These are phyloP conservation scores for Dastarcus helophoroides DNA, from an alignment of 2,888 invertebrate genomes.

Conservation along the genomic window DNA sequence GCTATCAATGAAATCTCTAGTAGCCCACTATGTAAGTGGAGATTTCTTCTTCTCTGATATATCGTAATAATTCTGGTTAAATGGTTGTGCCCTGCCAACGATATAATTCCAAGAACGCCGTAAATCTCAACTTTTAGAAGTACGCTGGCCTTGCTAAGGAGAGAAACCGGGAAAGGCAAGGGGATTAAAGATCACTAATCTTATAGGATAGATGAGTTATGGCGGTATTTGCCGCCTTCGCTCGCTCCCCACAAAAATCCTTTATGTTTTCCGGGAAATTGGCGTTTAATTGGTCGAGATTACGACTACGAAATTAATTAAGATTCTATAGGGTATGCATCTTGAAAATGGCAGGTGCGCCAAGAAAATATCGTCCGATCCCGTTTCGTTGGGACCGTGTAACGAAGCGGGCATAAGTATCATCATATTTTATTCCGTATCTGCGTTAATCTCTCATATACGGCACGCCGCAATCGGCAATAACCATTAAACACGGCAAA, in stretches of 20 bases:
- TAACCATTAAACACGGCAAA: constrained; percentile 35
- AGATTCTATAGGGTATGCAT: constrained; percentile 39
- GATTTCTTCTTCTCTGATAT: constrained; percentile 32
- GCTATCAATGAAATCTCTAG: too few species aligned
- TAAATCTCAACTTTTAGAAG: constrained; percentile 63
- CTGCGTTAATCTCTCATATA: constrained; percentile 32
- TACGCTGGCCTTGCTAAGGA: constrained; percentile 36
- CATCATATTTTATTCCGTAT: constrained; percentile 32
- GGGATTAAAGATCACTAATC: constrained; percentile 69
- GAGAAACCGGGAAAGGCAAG: constrained; percentile 46
- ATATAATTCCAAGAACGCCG: constrained; percentile 54
- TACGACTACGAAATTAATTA: constrained; percentile 39
- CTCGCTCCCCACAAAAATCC: constrained; percentile 36
- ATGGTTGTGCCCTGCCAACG: constrained; percentile 40
- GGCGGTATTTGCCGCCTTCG: constrained; percentile 40
- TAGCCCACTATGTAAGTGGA: too few species aligned
- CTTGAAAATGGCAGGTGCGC: constrained; percentile 23
- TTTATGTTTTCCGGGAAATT: constrained; percentile 38
- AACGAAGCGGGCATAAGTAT: constrained; percentile 20
- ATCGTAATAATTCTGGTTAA: constrained; percentile 43
- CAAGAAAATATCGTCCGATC: too few species aligned
- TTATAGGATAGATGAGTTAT: constrained; percentile 60
- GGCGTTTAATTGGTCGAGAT: constrained; percentile 39
- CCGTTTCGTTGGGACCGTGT: background rate
- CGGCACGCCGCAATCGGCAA: constrained; percentile 30